Base-by-base conservation (phyloP, 2,113 vertebrate genomes). In the Noturus placidus region DNA sequence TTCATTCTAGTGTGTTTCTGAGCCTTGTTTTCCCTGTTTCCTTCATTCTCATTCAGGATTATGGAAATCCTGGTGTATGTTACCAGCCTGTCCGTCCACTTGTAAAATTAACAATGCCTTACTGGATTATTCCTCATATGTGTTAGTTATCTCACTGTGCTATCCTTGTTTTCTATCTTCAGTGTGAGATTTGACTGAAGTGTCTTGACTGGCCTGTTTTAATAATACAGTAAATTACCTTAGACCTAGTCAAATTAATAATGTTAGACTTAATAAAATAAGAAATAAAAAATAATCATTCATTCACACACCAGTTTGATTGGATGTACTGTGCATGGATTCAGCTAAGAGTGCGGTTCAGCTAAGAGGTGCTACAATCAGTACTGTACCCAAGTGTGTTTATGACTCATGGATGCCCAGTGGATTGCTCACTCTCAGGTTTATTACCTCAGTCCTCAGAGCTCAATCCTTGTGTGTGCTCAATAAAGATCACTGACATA, bases 401-500 rank as follows among this genome's bases (percentile, higher is more conserved):
- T 30, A 30, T 78, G 72, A 25, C 13, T 1, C 20, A 27, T 57
- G 14, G 13, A 77, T 30, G 46, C 50, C 56, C 11, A 38, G 46
- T 63, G 69, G 81, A 77, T 59, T 74, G 9, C 6, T 14, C 6
- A 61, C 50, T 42, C 56, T 46, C 50, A 50, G 7, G 63, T 82
- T 87, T 87, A 87, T 87, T 74, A 52, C 27, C 67, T 35, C 22
- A 42, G n/a, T 70, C 33, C 50, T 72, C 27, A 57, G 74, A 52
- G 42, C 42, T 42, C 42, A 42, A 5, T 46, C 42, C 42, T 46
- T 56, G 13, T 63, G 57, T 88, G 86, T 50, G 30, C 20, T 65
- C 19, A 74, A 38, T 46, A 82, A 57, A 82, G 9, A 83, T 4
- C 22, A 7, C 54, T 57, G 70, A 69, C 42, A 59, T 22, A 69